Conservation (phyloP, 2,888 invertebrate genomes). For the Acrobasis suavella region DNA sequence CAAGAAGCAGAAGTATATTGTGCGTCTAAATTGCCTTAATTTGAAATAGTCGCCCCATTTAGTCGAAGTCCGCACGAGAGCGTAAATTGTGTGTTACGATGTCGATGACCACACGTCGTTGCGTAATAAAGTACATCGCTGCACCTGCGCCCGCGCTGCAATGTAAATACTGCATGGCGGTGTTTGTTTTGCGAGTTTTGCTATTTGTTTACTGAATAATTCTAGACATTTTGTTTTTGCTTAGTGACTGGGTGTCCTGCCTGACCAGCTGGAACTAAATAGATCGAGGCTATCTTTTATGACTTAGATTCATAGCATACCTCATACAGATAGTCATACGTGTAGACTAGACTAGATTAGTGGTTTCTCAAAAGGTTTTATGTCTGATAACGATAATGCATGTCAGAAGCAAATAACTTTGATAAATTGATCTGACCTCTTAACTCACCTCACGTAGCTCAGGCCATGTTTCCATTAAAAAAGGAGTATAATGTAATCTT, state of each 20-base stretch:
- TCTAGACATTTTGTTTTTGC: background rate
- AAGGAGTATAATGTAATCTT: too few relatives aligned
- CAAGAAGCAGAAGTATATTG: constrained; percentile 7
- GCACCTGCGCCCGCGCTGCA: constrained; percentile 28
- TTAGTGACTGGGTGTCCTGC: background rate
- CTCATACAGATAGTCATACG: too few relatives aligned
- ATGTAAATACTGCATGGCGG: background rate
- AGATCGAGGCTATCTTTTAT: background rate
- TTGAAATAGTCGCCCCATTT: constrained; percentile 48
- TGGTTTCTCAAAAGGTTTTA: too few relatives aligned
- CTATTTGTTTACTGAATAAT: constrained; percentile 9
- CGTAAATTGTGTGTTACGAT: constrained; percentile 59
- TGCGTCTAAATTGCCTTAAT: constrained; percentile 16
- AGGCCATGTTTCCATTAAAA: too few relatives aligned
- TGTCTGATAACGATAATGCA: too few relatives aligned
- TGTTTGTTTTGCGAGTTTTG: constrained; percentile 1
- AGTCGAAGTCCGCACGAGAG: constrained; percentile 47
- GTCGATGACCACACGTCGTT: constrained; percentile 47
- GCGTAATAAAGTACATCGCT: constrained; percentile 44
- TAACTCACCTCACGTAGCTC: too few relatives aligned
- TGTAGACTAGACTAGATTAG: too few relatives aligned
- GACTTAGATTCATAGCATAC: too few relatives aligned
- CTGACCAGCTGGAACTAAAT: too few relatives aligned
- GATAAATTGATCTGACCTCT: too few relatives aligned
- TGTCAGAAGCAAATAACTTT: too few relatives aligned